Percentiles rank a stretch among this genome's conserved stretches.
phyloP scores from a whole-genome alignment of 2,797 vertebrate species.

The Sebastes baramenuke region DNA sequence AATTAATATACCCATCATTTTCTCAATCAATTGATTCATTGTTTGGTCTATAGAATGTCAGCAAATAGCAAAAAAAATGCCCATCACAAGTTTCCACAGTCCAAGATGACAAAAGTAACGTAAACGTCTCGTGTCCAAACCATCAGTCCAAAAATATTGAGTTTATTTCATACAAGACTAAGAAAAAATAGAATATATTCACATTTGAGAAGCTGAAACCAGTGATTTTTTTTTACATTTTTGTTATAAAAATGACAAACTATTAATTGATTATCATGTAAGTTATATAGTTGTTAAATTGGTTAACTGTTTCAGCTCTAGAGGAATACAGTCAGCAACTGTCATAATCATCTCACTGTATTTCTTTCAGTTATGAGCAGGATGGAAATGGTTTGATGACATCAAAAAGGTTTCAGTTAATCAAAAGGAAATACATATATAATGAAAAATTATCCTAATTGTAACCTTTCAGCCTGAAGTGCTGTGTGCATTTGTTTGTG shows the following conservation, averaged over 20 bases:
- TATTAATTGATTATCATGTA: neutral
- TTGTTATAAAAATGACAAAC: too few relatives aligned
- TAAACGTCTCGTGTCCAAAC: neutral
- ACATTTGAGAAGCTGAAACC: neutral
- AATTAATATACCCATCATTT: neutral
- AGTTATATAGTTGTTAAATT: neutral
- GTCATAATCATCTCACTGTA: neutral
- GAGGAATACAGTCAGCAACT: neutral
- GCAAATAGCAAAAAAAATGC: neutral
- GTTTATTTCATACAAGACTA: neutral
- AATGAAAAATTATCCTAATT: slow-evolving; percentile 33
- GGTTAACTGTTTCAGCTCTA: neutral
- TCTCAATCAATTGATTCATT: neutral
- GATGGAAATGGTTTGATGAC: neutral
- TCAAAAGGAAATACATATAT: slow-evolving; percentile 29
- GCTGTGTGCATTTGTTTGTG: slow-evolving; percentile 34
- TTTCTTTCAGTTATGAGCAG: neutral
- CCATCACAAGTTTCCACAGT: neutral
- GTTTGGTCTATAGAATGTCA: neutral
- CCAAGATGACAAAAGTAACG: neutral
- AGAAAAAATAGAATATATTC: neutral
- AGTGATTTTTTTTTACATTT: neutral
- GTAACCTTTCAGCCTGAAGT: slow-evolving; percentile 46
- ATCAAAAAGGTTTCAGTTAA: slow-evolving; percentile 29
- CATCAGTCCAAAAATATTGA: too few relatives aligned